Conservation (phyloP, 2,888 invertebrate species). For the Yponomeuta malinellus region DNA sequence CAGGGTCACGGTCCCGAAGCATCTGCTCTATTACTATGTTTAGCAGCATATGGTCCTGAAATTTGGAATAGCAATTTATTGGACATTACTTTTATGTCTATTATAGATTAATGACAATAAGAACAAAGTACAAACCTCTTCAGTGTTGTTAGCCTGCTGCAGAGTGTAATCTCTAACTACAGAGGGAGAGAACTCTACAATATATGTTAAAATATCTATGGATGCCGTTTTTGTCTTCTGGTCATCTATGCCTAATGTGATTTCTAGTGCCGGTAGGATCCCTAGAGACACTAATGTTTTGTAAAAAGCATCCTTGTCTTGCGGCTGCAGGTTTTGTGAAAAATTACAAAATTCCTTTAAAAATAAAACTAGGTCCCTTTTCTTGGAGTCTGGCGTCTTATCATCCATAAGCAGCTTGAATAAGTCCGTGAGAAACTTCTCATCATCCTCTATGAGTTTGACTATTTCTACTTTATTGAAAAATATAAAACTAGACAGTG, state of each 20-base stretch:
- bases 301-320: conserved; percentile 97
- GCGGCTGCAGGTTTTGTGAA: conserved; percentile 98
- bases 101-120: not conserved
- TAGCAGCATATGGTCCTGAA: conserved; percentile 93
- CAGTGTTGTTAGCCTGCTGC: conserved; percentile 91
- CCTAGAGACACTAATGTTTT: conserved; percentile 93
- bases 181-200: conserved; percentile 98
- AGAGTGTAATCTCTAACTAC: conserved; percentile 97
- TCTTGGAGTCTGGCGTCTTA: conserved; percentile 86
- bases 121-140: conserved; percentile 79
- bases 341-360: conserved; percentile 99
- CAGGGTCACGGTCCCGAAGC: conserved; percentile 97
- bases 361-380: conserved; percentile 96
- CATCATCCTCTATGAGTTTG: conserved; percentile 97
- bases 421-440: conserved; percentile 95
- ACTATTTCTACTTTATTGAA: conserved; percentile 99
- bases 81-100: not conserved
- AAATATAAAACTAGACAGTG: conserved; percentile 98
- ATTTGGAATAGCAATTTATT: conserved; percentile 24
- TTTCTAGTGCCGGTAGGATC: conserved; percentile 91
- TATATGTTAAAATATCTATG: conserved; percentile 97
- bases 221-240: conserved; percentile 96
- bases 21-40: conserved; percentile 99
- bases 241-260: conserved; percentile 93
- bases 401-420: conserved; percentile 95